These are phyloP conservation scores for Dicrostonyx torquatus DNA, from an alignment of 2,797 vertebrate species.

Conservation along the genomic window DNA sequence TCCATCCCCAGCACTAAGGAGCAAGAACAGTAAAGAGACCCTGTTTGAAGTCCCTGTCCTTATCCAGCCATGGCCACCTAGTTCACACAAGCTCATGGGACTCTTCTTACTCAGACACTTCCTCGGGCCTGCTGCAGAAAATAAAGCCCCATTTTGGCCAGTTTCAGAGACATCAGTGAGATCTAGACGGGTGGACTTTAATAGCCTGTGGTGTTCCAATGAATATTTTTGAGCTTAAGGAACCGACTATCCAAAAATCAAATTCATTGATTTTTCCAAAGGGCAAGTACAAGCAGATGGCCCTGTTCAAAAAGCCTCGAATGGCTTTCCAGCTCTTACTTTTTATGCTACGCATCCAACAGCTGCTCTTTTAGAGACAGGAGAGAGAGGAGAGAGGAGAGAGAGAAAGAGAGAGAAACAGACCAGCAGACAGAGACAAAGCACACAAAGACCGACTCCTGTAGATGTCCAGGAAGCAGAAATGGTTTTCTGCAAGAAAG, in stretches of 20 bases:
- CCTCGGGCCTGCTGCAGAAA: background rate
- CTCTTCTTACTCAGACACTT: background rate
- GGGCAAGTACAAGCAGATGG: constrained; percentile 62
- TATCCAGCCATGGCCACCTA: too few relatives aligned
- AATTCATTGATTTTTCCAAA: constrained; percentile 78
- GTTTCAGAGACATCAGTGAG: constrained; percentile 48
- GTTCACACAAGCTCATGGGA: fast-evolving
- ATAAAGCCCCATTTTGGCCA: background rate
- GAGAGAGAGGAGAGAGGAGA: background rate
- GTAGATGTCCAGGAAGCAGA: background rate
- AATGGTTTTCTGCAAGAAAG: background rate
- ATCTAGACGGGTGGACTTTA: constrained; percentile 1
- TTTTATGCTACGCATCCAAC: background rate
- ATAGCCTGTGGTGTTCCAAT: constrained; percentile 13
- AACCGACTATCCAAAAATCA: constrained; percentile 70
- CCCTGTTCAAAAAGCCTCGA: background rate
- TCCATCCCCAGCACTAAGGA: background rate
- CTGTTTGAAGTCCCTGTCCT: background rate
- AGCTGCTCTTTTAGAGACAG: background rate
- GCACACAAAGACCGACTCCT: background rate
- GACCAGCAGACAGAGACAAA: background rate
- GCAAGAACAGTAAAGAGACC: background rate
- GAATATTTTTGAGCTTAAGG: constrained; percentile 70
- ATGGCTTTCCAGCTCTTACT: background rate
- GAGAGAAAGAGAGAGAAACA: background rate